A percentile compares a stretch with the other conserved stretches of the same genome.
These are phyloP conservation scores for Muraenolepis orangiensis DNA, from an alignment of 2,797 vertebrate genomes.

Conservation along the genomic window DNA sequence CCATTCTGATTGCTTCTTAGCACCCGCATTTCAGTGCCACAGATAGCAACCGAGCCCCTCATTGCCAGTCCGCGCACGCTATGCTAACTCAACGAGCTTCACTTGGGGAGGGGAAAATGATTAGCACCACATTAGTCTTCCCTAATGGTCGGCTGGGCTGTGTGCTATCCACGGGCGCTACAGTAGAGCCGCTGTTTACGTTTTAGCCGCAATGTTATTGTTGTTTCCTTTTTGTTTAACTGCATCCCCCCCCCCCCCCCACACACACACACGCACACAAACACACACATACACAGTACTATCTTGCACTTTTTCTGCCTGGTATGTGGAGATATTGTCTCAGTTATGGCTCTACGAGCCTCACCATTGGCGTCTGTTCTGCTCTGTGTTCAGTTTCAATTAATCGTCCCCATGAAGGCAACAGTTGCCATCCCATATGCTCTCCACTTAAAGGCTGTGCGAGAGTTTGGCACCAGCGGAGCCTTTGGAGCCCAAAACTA, in stretches of 20 bases:
- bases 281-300: constrained; percentile 9
- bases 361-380: constrained; percentile 51
- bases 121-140: constrained; percentile 33
- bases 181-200: constrained; percentile 21
- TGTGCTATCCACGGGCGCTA: constrained; percentile 49
- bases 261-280: no score
- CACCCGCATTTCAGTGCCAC: constrained; percentile 17
- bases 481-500: no score
- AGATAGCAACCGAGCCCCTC: constrained; percentile 18
- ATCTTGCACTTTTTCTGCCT: neutral
- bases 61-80: constrained; percentile 41
- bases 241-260: constrained; percentile 8
- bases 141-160: constrained; percentile 43
- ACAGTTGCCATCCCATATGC: constrained; percentile 65
- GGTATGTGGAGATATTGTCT: constrained; percentile 17
- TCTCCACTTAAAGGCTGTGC: constrained; percentile 49
- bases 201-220: constrained; percentile 48
- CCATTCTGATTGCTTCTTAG: neutral
- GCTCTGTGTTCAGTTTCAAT: constrained; percentile 57
- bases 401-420: constrained; percentile 61
- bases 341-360: constrained; percentile 46
- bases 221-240: constrained; percentile 44
- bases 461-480: no score
- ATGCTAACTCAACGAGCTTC: constrained; percentile 9
- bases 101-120: constrained; percentile 19